Evolutionary conservation across 2,113 vertebrate species (phyloP).

Genomic region (Notothenia coriiceps): DNA sequence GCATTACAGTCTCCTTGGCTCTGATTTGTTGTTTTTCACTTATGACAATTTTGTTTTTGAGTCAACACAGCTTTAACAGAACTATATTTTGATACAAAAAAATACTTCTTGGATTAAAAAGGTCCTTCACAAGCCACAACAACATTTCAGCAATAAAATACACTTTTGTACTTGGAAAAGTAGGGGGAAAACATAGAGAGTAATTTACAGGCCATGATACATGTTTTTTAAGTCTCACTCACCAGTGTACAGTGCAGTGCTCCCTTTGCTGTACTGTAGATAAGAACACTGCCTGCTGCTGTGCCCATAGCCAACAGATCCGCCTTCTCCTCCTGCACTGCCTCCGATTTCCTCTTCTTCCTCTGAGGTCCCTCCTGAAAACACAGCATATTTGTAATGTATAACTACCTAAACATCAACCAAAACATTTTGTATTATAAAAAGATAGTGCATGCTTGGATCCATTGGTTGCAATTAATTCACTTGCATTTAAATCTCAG

Average conservation of each 20-base stretch:
- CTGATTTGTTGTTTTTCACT: too few species aligned
- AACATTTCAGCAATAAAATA: not conserved
- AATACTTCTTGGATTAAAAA: too few species aligned
- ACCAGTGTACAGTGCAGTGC: constrained; percentile 96
- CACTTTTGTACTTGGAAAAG: not conserved
- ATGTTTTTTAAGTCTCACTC: constrained; percentile 58
- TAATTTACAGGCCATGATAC: too few species aligned
- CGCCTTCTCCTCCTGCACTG: constrained; percentile 83
- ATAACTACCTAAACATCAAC: too few species aligned
- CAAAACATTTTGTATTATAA: too few species aligned
- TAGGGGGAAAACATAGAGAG: not conserved
- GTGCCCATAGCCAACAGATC: constrained; percentile 97
- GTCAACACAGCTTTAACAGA: too few species aligned
- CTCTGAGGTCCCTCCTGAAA: constrained; percentile 93
- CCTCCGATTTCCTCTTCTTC: constrained; percentile 97
- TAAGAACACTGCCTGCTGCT: constrained; percentile 93
- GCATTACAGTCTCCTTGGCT: too few species aligned
- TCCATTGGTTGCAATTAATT: not conserved
- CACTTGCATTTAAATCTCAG: not conserved
- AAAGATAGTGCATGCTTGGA: accelerated
- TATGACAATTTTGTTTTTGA: too few species aligned
- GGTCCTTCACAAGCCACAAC: not conserved
- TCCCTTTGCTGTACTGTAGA: constrained; percentile 95
- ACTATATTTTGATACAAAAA: too few species aligned
- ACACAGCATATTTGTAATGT: not conserved